These are phyloP conservation scores for Mustela nigripes DNA, from an alignment of 2,113 vertebrate species.

Conservation along the genomic window DNA sequence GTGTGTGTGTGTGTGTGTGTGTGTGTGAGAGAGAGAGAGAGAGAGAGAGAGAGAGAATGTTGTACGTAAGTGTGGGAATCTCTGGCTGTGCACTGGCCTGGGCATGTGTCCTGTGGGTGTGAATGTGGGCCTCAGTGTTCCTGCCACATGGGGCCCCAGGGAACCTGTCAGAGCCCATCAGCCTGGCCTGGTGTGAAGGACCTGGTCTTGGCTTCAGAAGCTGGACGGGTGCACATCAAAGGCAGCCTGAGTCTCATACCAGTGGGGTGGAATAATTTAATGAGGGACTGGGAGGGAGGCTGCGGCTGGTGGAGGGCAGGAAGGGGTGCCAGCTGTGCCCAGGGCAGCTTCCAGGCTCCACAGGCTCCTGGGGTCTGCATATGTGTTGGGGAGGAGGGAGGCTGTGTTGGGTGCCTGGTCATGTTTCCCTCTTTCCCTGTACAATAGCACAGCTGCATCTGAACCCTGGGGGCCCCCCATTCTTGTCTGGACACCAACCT, in stretches of 20 bases:
- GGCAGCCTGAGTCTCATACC: slow-evolving; percentile 13
- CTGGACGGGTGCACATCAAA: slow-evolving; percentile 69
- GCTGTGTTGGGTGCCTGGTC: not conserved
- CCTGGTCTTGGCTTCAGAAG: slow-evolving; percentile 48
- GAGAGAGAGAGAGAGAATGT: not conserved
- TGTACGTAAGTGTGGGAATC: not conserved
- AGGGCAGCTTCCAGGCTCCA: slow-evolving; percentile 30
- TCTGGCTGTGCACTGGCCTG: not conserved
- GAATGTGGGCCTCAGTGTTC: not conserved
- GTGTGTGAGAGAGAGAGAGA: not conserved
- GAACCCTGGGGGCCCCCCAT: not conserved
- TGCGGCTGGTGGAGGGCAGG: not conserved
- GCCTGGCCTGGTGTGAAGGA: slow-evolving; percentile 43
- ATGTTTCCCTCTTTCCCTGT: not conserved
- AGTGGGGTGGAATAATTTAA: slow-evolving; percentile 81
- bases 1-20: not conserved
- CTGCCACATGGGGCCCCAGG: slow-evolving; percentile 2
- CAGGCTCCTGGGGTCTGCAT: not conserved
- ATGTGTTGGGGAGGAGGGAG: not conserved
- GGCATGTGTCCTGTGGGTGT: not conserved
- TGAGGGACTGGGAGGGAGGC: slow-evolving; percentile 39
- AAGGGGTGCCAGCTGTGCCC: not conserved
- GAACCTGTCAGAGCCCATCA: slow-evolving; percentile 74
- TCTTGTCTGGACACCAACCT: not conserved
- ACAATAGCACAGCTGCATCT: not conserved